Conservation (phyloP, 2,113 vertebrate genomes). For the Albula goreensis region DNA sequence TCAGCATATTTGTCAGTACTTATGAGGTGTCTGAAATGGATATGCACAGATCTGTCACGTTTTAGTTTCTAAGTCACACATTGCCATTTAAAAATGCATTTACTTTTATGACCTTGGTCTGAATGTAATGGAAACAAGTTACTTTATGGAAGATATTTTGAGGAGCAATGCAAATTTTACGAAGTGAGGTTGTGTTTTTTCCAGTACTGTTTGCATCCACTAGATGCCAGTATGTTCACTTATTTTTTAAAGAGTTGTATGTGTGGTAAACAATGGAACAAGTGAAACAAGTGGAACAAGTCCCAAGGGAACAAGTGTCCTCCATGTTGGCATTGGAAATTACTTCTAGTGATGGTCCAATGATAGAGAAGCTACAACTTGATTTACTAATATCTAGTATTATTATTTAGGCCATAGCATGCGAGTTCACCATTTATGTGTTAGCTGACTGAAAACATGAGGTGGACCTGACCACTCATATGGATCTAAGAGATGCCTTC, state of each 20-base stretch:
- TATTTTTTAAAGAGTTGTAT: background rate
- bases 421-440: background rate
- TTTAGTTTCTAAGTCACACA: background rate
- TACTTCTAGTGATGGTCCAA: background rate
- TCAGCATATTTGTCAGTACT: background rate
- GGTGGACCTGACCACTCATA: background rate
- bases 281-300: background rate
- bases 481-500: background rate
- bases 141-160: background rate
- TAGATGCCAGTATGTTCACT: constrained; percentile 15
- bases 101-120: background rate
- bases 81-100: background rate
- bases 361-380: background rate
- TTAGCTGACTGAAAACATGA: background rate
- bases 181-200: background rate
- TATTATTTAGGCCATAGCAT: background rate
- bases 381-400: background rate
- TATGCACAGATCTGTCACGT: constrained; percentile 3
- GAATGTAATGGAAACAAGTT: background rate
- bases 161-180: background rate
- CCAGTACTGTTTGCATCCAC: background rate
- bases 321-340: background rate
- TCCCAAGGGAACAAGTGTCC: background rate
- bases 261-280: background rate
- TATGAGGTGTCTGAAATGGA: background rate